These are phyloP conservation scores for Leucophenga maculata DNA, from an alignment of 2,888 invertebrate genomes.

Conservation along the genomic window DNA sequence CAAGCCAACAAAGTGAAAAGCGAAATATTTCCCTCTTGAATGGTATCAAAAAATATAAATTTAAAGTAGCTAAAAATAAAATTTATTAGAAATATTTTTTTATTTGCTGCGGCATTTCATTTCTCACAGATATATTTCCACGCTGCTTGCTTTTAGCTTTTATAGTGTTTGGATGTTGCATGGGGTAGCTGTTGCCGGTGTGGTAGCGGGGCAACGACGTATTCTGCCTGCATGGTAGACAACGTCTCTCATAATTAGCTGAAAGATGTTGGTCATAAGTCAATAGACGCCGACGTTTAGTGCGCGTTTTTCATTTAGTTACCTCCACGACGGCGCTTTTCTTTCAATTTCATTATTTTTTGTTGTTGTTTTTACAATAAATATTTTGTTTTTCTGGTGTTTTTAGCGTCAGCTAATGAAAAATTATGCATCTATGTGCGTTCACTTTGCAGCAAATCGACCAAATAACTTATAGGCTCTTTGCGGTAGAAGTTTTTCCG, in stretches of 20 bases:
- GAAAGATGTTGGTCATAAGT: slow-evolving; percentile 52
- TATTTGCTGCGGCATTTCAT: slow-evolving; percentile 25
- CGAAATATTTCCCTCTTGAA: slow-evolving; percentile 15
- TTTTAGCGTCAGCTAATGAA: slow-evolving; percentile 52
- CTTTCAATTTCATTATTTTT: too few species aligned
- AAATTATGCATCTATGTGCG: slow-evolving; percentile 56
- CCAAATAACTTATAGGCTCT: slow-evolving; percentile 6
- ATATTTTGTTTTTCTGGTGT: not conserved
- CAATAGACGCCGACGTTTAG: slow-evolving; percentile 62
- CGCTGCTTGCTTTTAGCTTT: slow-evolving; percentile 2
- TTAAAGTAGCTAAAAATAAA: slow-evolving; percentile 52
- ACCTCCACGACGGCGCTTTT: too few species aligned
- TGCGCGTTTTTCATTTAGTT: slow-evolving; percentile 32
- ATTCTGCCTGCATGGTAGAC: slow-evolving; percentile 33
- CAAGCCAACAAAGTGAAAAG: slow-evolving; percentile 2
- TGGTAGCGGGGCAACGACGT: not conserved
- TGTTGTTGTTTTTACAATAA: slow-evolving; percentile 3
- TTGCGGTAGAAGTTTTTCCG: not conserved
- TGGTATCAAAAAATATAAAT: slow-evolving; percentile 23
- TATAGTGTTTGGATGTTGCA: slow-evolving; percentile 17
- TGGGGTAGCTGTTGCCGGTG: not conserved
- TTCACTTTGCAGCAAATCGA: not conserved
- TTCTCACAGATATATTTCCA: not conserved
- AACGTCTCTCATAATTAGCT: slow-evolving; percentile 51
- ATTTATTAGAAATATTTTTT: slow-evolving; percentile 50